Evolutionary conservation across 2,797 vertebrate genomes (phyloP), one percentile per base, ranked within the genome.

Genomic region (Coilia nasus): DNA sequence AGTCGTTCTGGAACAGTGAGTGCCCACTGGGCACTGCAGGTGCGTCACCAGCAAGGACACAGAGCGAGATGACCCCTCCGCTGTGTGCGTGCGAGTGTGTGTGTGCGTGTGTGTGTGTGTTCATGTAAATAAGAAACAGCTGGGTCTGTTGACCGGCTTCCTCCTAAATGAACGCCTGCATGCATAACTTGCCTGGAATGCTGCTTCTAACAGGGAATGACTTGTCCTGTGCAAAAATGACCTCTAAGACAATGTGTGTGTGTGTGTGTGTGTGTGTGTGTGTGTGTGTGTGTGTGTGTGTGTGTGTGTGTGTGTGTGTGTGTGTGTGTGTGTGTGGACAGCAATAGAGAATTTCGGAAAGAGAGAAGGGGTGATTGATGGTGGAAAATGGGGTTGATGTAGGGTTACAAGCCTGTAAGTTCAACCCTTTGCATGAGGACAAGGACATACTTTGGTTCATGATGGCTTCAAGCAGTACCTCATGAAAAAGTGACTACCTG

Each of bases 221-320:
- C 28, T 23, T 10, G 59, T 21, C 59, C 59, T 62, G 6, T 4
- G 59, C 21, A n/a, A 21, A n/a, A 62, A n/a, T 1, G 7, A 62
- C 21, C 9, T 47, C 46, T 62, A n/a, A 23, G 21, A 62, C 14
- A 23, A 17, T 67, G 25, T 12, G 23, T 67, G 46, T 47, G 46
- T 47, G 46, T 47, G 46, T 47, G 46, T 47, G 46, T 47, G 46
- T 47, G 46, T 47, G 46, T 47, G 46, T 47, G 64, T 80, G 71
- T 81, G 59, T 67, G 82, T 81, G 83, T 84, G 67, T n/a, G 7
- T 57, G 84, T 83, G 82, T 84, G 56, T 31, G 47, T 23, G 57
- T 59, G 83, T 57, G 41, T 82, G 64, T 71, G 46, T 47, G 46
- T 47, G 46, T 47, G 46, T 47, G 46, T 47, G 46, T 47, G 46